phyloP scores from a whole-genome alignment of 2,888 invertebrate genomes.

The Scotopteryx bipunctaria region DNA sequence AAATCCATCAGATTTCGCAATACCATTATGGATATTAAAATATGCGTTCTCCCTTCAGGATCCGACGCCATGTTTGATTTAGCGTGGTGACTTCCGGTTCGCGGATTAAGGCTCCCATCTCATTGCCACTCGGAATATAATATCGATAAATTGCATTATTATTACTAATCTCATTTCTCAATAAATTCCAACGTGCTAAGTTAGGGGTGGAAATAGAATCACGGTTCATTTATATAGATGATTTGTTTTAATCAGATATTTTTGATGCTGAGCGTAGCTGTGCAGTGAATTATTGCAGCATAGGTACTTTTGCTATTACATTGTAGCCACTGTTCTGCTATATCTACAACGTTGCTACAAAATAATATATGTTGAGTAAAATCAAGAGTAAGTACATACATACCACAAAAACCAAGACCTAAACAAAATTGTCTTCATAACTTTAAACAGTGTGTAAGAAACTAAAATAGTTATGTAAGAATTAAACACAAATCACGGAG shows the following conservation, averaged over 20 bases:
- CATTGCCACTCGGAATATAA: conserved; percentile 56
- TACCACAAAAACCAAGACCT: too few species aligned
- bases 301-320: not conserved
- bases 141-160: conserved; percentile 59
- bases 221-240: conserved; percentile 15
- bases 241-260: conserved; percentile 9
- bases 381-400: too few species aligned
- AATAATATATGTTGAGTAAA: too few species aligned
- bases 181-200: conserved; percentile 25
- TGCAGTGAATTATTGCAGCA: not conserved
- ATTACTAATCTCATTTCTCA: conserved; percentile 40
- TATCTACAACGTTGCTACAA: too few species aligned
- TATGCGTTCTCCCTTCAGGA: conserved; percentile 61
- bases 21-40: conserved; percentile 68
- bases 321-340: too few species aligned
- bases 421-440: too few species aligned
- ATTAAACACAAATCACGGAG: too few species aligned
- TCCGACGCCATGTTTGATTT: conserved; percentile 76
- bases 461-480: too few species aligned
- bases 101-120: conserved; percentile 65
- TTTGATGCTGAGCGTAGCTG: too few species aligned
- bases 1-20: conserved; percentile 52
- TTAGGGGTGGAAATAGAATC: conserved; percentile 7
- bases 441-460: too few species aligned
- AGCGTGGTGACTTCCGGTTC: conserved; percentile 75